phyloP scores from a whole-genome alignment of 1,140 invertebrate genomes.

The Lucilia cuprina region DNA sequence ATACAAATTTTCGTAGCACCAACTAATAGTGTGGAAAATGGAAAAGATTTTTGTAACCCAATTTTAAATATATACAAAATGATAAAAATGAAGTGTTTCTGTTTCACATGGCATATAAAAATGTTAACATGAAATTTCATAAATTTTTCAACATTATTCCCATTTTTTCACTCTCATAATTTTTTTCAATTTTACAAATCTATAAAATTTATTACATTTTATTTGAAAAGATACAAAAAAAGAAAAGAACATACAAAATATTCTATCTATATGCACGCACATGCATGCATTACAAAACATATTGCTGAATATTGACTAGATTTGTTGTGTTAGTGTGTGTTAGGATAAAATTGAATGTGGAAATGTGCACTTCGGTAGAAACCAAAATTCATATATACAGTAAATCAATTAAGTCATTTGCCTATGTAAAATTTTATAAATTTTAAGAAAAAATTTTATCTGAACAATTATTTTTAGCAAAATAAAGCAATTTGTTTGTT shows the following conservation, averaged over 20 bases:
- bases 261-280: neutral
- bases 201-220: constrained; percentile 30
- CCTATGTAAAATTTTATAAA: no score
- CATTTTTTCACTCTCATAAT: neutral
- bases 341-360: neutral
- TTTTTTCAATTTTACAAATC: constrained; percentile 21
- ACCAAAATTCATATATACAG: neutral
- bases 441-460: no score
- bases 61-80: neutral
- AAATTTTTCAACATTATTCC: neutral
- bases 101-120: neutral
- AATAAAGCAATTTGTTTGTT: no score
- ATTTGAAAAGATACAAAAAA: neutral
- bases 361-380: neutral
- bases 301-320: neutral
- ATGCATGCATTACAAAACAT: neutral
- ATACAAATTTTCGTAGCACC: neutral
- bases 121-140: constrained; percentile 19
- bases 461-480: no score
- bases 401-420: no score
- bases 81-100: neutral
- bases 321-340: neutral
- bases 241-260: no score
- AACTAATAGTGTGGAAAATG: constrained; percentile 21
- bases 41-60: constrained; percentile 12